phyloP scores from a whole-genome alignment of 2,113 vertebrate genomes.

The Xiphophorus maculatus region DNA sequence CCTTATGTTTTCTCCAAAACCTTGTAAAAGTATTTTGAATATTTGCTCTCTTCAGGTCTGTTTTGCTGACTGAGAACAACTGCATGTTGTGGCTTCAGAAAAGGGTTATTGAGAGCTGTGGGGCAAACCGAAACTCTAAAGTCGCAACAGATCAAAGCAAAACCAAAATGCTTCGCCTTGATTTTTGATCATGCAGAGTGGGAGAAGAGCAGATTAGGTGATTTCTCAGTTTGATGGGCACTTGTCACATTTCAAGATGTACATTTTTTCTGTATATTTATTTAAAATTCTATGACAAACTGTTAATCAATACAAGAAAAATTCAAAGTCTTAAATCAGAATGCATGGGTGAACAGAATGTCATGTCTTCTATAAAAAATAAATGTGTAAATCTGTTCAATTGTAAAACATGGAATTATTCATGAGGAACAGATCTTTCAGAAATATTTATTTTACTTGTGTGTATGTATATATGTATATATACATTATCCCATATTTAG shows the following conservation, averaged over 20 bases:
- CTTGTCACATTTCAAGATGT: no score
- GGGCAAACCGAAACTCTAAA: not conserved
- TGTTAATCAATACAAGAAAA: not conserved
- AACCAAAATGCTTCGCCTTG: not conserved
- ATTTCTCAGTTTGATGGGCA: not conserved
- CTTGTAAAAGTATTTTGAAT: not conserved
- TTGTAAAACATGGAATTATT: conserved; percentile 4
- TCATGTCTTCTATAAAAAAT: not conserved
- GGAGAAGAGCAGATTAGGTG: not conserved
- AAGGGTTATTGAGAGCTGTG: not conserved
- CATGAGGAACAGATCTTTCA: not conserved
- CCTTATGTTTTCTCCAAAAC: not conserved
- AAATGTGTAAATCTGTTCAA: not conserved
- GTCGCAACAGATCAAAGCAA: not conserved
- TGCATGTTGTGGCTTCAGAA: not conserved
- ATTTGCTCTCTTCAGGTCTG: not conserved
- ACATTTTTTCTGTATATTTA: not conserved
- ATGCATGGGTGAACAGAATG: not conserved
- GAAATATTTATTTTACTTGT: not conserved
- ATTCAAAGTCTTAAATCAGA: not conserved
- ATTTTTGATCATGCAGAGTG: not conserved
- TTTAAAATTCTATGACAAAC: not conserved
- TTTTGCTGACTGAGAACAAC: not conserved
- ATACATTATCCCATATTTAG: conserved; percentile 7
- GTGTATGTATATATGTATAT: no score